phyloP scores from a whole-genome alignment of 2,797 vertebrate genomes.

The Cyprinodon diabolis region DNA sequence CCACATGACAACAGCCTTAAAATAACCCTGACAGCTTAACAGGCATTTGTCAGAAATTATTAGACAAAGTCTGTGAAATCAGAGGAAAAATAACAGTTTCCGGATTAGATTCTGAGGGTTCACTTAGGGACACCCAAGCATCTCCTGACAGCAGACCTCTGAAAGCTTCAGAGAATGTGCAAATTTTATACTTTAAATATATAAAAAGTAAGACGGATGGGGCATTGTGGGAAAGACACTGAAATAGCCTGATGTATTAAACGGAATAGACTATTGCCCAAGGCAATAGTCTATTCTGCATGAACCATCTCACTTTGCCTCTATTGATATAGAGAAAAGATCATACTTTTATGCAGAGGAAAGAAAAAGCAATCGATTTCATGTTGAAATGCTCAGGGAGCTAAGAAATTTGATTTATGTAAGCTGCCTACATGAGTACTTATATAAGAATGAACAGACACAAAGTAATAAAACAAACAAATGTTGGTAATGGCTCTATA shows the following conservation, averaged over 20 bases:
- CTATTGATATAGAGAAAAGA: constrained; percentile 60
- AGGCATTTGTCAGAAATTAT: not conserved
- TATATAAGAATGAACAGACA: constrained; percentile 52
- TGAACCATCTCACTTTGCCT: constrained; percentile 34
- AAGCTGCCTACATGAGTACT: constrained; percentile 67
- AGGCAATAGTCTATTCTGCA: constrained; percentile 39
- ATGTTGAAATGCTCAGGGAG: constrained; percentile 38
- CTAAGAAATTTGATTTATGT: constrained; percentile 55
- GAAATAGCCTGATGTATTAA: constrained; percentile 41
- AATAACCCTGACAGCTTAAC: not conserved
- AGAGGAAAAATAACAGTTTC: not conserved
- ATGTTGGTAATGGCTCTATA: constrained; percentile 3
- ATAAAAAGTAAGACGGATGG: constrained; percentile 6
- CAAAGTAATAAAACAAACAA: constrained; percentile 13
- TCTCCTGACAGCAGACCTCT: constrained; percentile 9
- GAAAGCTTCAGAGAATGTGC: not conserved
- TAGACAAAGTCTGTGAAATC: not conserved
- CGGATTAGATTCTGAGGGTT: not conserved
- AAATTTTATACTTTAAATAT: not conserved
- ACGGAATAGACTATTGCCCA: constrained; percentile 35
- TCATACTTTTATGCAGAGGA: constrained; percentile 53
- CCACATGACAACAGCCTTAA: not conserved
- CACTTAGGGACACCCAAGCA: not conserved
- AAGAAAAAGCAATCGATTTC: constrained; percentile 50
- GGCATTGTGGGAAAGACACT: constrained; percentile 43